phyloP scores from a whole-genome alignment of 2,888 invertebrate genomes.

The Tetragnatha montana region DNA sequence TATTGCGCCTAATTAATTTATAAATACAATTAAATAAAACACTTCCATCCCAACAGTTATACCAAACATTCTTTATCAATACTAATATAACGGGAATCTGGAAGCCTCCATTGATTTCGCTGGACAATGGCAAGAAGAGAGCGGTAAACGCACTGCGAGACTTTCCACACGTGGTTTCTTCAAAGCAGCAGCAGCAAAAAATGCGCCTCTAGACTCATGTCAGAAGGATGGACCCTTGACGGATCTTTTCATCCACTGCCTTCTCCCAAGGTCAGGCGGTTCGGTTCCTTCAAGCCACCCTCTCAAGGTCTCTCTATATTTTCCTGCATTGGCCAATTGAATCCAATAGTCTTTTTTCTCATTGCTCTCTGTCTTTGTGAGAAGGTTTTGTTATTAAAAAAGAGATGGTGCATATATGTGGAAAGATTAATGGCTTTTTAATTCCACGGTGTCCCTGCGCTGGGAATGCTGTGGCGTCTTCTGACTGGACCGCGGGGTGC shows the following conservation, averaged over 20 bases:
- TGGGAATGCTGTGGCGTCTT: no score
- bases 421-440: constrained; percentile 49
- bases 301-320: constrained; percentile 50
- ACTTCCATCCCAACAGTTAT: no score
- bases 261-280: constrained; percentile 52
- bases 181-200: no score
- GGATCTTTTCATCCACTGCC: constrained; percentile 56
- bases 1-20: no score
- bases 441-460: constrained; percentile 38
- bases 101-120: no score
- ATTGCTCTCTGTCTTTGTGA: not conserved
- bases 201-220: constrained; percentile 12
- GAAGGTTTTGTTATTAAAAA: not conserved
- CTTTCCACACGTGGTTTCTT: no score
- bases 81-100: no score
- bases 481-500: not conserved
- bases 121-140: not conserved
- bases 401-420: constrained; percentile 14
- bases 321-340: constrained; percentile 32
- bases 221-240: constrained; percentile 50
- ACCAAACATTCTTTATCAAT: no score
- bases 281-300: constrained; percentile 34
- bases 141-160: constrained; percentile 38
- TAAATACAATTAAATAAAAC: no score
- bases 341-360: constrained; percentile 7